Conservation (phyloP, 2,797 vertebrate genomes). For the Linurgus olivaceus region DNA sequence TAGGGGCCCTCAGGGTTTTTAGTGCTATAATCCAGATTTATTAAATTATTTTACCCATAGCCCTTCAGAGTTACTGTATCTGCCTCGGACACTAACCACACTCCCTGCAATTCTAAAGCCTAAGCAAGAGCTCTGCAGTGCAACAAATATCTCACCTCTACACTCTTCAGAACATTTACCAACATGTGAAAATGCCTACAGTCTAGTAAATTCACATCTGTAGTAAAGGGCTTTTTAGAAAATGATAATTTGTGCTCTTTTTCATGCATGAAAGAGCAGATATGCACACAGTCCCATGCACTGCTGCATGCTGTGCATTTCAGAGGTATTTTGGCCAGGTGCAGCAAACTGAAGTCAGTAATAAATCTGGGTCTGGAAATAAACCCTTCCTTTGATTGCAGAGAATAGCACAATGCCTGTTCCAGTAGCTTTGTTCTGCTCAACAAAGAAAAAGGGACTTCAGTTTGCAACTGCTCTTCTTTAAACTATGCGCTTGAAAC, state of each 20-base stretch:
- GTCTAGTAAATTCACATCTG: background rate
- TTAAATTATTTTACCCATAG: background rate
- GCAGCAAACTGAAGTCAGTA: background rate
- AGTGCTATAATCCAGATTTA: background rate
- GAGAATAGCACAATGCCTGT: background rate
- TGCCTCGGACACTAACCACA: background rate
- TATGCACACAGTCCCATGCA: background rate
- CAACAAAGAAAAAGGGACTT: background rate
- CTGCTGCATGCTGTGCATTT: background rate
- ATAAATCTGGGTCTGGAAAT: background rate
- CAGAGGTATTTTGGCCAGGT: background rate
- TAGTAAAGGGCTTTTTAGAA: background rate
- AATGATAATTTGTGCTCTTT: background rate
- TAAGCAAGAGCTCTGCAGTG: background rate
- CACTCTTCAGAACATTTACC: background rate
- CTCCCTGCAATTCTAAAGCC: background rate
- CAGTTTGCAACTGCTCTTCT: background rate
- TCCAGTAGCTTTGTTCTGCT: background rate
- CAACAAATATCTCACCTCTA: background rate
- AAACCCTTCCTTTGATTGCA: background rate
- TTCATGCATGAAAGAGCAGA: background rate
- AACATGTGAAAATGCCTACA: background rate
- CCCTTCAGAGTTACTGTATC: background rate
- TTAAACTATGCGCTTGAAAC: background rate
- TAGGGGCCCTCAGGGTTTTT: background rate